Base-by-base conservation (phyloP, 2,888 invertebrate species). In the Ecliptopera silaceata region DNA sequence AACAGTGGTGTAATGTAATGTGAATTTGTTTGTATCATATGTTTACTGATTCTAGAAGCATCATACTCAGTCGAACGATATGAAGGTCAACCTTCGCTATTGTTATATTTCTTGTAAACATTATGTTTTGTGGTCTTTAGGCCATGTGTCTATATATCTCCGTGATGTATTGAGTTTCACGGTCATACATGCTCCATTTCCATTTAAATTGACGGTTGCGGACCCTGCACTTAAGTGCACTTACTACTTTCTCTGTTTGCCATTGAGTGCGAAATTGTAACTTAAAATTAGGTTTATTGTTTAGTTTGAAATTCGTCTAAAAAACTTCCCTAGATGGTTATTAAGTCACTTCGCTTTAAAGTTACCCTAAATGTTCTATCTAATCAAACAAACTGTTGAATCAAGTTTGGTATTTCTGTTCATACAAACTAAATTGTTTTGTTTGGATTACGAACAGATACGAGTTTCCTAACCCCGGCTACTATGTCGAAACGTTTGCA, bases 21-120 rank as follows among this genome's bases (percentile, higher is more conserved):
- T 63, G 56, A 47, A 64, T 47, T 54, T 61, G 51, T 58, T 57
- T 58, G 48, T 36, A 59, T 63, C 64, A 66, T 61, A 43, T 62
- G 68, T 67, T 50, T 39, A 51, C 46, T 52, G 57, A 65, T 77
- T 74, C 79, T 79, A 77, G 74, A 80, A 77, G 73, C 72, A 68
- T 75, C 66, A 69, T 73, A 70, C 66, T 70, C 68, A 67, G 64
- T 72, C 66, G 60, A 71, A 68, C 64, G 66, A 69, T 70, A 66
- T 73, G 84, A 88, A 88, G 88, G 88, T 83, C 86, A 75, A 69
- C 68, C 66, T 70, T 66, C 60, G 70, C 71, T 82, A 79, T 83
- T 84, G 80, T 81, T 76, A 69, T 66, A 43, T 53, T 45, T 57
- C 46, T 54, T 57, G 59, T 42, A 55, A 58, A 62, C 57, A 61